Evolutionary conservation across 2,797 vertebrate genomes (phyloP), one percentile per base, ranked within the genome.

Genomic region (Rhynchotus rufescens): DNA sequence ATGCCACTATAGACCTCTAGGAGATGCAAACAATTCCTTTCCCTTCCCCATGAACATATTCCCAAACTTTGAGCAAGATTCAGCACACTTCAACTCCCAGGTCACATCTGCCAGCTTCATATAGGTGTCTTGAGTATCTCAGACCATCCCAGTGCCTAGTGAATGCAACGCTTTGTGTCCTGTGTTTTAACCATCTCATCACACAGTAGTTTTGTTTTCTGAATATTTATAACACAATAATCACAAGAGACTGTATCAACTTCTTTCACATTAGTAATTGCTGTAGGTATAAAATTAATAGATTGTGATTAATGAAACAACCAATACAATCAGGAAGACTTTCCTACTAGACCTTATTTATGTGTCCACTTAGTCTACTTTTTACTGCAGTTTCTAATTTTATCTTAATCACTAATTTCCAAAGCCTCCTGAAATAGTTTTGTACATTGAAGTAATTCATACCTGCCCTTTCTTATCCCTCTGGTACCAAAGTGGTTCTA

Each of bases 51-150:
- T 32, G 38, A 88, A 73, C 40, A 21, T 71, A 10, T 38, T 61
- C 45, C 44, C 45, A 47, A 10, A 73, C 15, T 38, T 38, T 34
- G 34, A 84, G 28, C 19, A 32, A 88, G 34, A 79, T n/a, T 30
- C 38, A 47, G 12, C 4, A 1, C 26, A 40, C 21, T 42, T 73
- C 59, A 88, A 84, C 79, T 38, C 52, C 75, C 47, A 86, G 30
- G 28, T 67, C 64, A 51, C 2, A 0, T 51, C 44, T 57, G 23
- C 49, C 44, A 92, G 61, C 19, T 86, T 84, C 0, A 0, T 64
- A 44, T 32, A 82, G 38, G 60, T 42, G 9, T 64, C 76, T 92
- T 80, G 38, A 57, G 56, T 79, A 80, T 11, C 7, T 2, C 23
- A 44, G 40, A 89, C 30, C 61, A 82, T 57, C 61, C 54, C 44